Percentiles rank a stretch among this genome's conserved stretches.
Conservation (phyloP, 2,888 invertebrate species). For the Dorcus hopei region DNA sequence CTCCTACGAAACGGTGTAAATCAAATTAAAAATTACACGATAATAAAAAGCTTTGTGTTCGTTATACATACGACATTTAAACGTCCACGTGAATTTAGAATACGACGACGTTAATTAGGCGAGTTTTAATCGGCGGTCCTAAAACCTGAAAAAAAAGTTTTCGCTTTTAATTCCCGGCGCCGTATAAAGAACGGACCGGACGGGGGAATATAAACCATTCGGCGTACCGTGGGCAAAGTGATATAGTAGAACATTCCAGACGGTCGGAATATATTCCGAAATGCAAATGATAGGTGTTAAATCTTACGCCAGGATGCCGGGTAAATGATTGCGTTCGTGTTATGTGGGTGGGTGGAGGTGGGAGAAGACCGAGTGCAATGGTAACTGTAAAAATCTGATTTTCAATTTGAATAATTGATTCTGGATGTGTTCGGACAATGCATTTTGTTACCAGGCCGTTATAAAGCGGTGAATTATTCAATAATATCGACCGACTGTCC, state of each 20-base stretch:
- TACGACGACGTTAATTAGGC: too few species aligned
- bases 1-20: too few species aligned
- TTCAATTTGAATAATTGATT: conserved; percentile 26
- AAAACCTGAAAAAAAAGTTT: neutral
- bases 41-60: too few species aligned
- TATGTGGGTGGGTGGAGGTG: conserved; percentile 15
- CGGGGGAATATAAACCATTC: conserved; percentile 8
- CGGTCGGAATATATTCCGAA: conserved; percentile 30
- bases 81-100: too few species aligned
- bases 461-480: conserved; percentile 16
- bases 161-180: conserved; percentile 12
- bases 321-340: conserved; percentile 18
- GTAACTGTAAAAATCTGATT: conserved; percentile 24
- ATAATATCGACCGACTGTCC: conserved; percentile 17
- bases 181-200: conserved; percentile 17
- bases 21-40: too few species aligned
- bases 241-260: conserved; percentile 24
- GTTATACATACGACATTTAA: too few species aligned
- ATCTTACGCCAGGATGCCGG: conserved; percentile 25
- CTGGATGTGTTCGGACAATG: neutral
- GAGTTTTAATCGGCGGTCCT: too few species aligned
- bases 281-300: conserved; percentile 34
- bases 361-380: conserved; percentile 4
- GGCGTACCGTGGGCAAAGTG: conserved; percentile 21
- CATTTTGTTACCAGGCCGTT: neutral